These are phyloP conservation scores for Trichacis sp. DNA, from an alignment of 2,888 invertebrate genomes.

Conservation along the genomic window DNA sequence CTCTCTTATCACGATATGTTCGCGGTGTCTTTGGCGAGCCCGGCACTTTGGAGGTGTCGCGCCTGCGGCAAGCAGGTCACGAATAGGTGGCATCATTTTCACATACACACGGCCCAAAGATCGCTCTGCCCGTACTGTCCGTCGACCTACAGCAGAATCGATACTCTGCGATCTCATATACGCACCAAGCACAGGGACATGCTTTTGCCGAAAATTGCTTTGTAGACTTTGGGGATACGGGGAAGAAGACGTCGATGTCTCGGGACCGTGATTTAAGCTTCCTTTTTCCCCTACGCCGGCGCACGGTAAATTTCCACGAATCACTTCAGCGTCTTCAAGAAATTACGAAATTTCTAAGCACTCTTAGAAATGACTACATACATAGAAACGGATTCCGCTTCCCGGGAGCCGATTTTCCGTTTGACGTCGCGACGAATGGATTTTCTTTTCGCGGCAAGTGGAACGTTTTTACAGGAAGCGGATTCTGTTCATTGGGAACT, in stretches of 20 bases:
- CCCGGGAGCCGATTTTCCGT: too few relatives aligned
- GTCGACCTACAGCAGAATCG: slow-evolving; percentile 88
- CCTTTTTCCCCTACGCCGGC: neutral
- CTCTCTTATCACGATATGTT: slow-evolving; percentile 89
- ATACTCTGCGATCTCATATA: slow-evolving; percentile 86
- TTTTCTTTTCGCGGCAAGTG: too few relatives aligned
- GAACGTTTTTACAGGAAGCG: too few relatives aligned
- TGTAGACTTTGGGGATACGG: slow-evolving; percentile 61
- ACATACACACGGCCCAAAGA: slow-evolving; percentile 84
- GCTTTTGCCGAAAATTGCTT: slow-evolving; percentile 57
- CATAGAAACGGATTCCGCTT: too few relatives aligned
- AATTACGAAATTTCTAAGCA: too few relatives aligned
- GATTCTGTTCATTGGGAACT: too few relatives aligned
- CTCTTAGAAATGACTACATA: too few relatives aligned
- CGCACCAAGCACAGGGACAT: slow-evolving; percentile 75
- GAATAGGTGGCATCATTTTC: slow-evolving; percentile 90
- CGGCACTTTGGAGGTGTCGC: slow-evolving; percentile 84
- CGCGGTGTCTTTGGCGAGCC: slow-evolving; percentile 78
- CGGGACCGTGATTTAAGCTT: slow-evolving; percentile 21
- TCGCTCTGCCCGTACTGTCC: slow-evolving; percentile 87
- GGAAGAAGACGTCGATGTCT: slow-evolving; percentile 56
- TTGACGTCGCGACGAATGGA: too few relatives aligned
- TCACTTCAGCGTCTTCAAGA: too few relatives aligned
- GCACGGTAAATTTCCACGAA: too few relatives aligned
- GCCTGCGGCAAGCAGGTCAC: slow-evolving; percentile 88